A percentile compares a stretch with the other conserved stretches of the same genome.
These are phyloP conservation scores for Conus betulinus DNA, from an alignment of 1,140 invertebrate genomes.

Conservation along the genomic window DNA sequence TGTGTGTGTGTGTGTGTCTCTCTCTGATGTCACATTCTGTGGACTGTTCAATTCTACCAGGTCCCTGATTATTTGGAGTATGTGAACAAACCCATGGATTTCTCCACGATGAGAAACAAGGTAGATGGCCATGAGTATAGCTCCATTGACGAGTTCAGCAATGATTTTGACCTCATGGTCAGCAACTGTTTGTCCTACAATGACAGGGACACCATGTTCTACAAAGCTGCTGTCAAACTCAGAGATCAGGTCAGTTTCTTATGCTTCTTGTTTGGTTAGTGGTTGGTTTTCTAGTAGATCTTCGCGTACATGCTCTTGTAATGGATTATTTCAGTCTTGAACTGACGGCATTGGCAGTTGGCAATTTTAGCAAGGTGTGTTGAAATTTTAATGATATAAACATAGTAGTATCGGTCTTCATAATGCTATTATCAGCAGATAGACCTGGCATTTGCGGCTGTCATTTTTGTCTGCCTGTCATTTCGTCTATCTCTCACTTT, in stretches of 20 bases:
- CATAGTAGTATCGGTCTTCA: too few species aligned
- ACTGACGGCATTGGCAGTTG: too few species aligned
- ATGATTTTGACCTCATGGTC: conserved; percentile 95
- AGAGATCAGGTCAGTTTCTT: conserved; percentile 82
- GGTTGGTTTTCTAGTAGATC: too few species aligned
- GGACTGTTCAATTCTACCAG: conserved; percentile 67
- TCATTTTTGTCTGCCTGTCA: too few species aligned
- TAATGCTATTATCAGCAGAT: too few species aligned
- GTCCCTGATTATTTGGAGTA: conserved; percentile 95
- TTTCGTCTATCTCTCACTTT: too few species aligned
- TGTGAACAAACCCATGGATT: conserved; percentile 96
- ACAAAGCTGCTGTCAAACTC: conserved; percentile 90
- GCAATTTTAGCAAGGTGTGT: too few species aligned
- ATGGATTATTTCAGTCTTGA: too few species aligned
- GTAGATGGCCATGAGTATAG: conserved; percentile 86
- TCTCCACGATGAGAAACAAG: conserved; percentile 93
- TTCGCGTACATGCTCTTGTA: too few species aligned
- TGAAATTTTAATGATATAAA: too few species aligned
- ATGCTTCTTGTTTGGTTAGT: too few species aligned
- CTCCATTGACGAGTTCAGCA: conserved; percentile 87
- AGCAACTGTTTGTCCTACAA: conserved; percentile 96
- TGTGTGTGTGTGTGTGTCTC: not conserved
- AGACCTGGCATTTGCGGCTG: too few species aligned
- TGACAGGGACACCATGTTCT: conserved; percentile 90
- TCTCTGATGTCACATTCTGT: not conserved